Evolutionary conservation across 2,888 invertebrate species (phyloP).

Genomic region (Drosophila flavopinicola): DNA sequence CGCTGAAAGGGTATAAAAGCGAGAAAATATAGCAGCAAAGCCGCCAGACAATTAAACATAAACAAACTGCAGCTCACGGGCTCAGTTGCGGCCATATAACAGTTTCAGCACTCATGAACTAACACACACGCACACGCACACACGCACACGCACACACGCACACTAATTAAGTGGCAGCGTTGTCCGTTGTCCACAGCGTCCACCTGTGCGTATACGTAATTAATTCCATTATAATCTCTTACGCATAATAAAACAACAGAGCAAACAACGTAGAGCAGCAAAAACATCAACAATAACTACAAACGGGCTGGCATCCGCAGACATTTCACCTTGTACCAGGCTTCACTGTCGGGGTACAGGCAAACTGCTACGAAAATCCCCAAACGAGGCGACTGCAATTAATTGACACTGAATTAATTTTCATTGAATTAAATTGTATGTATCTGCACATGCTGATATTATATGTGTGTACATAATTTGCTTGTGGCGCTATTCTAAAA

Average conservation of each 20-base stretch:
- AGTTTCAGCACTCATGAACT: conserved; percentile 27
- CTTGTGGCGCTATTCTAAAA: conserved; percentile 15
- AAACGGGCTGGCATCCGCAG: conserved; percentile 50
- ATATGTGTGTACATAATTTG: conserved; percentile 18
- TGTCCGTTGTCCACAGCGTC: conserved; percentile 33
- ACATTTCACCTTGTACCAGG: conserved; percentile 19
- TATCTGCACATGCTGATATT: too few relatives aligned
- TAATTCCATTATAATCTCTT: conserved; percentile 77
- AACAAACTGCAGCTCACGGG: too few relatives aligned
- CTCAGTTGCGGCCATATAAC: conserved; percentile 14
- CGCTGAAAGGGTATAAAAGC: conserved; percentile 36
- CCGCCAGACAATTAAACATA: conserved; percentile 66
- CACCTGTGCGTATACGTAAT: conserved; percentile 77
- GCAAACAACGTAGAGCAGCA: conserved; percentile 38
- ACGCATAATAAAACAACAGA: conserved; percentile 73
- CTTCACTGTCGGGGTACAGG: background rate
- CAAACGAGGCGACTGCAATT: conserved; percentile 55
- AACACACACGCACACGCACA: conserved; percentile 8
- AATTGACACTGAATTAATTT: conserved; percentile 66
- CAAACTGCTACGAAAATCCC: conserved; percentile 37
- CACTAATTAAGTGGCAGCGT: conserved; percentile 59
- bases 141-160: conserved; percentile 12
- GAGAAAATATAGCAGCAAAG: conserved; percentile 27
- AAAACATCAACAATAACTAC: too few relatives aligned
- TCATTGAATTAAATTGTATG: conserved; percentile 67